Base-by-base conservation (phyloP, 1,140 invertebrate genomes). In the Calliopsis andreniformis region DNA sequence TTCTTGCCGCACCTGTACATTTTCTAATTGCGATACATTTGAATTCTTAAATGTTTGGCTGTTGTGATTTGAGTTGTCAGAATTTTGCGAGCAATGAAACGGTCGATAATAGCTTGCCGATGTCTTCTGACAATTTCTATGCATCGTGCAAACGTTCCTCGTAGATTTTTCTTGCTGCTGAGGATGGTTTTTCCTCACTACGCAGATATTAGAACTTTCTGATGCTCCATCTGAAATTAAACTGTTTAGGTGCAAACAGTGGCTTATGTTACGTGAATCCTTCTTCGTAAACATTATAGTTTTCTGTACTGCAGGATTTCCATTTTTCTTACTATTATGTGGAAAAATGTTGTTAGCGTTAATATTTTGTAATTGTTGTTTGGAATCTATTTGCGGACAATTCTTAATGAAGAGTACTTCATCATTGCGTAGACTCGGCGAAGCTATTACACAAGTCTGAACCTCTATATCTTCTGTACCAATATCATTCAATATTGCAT, bases 241-340 rank as follows among this genome's bases (percentile, higher is more conserved):
- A 25, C 4, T 35, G 2, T 75, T 67, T 5, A 67, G 0, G 3
- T 45, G 18, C 30, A 47, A n/a, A 39, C 30, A 67, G 1, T 47
- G 39, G 14, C 25, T 35, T 32, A 42, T 18, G 3, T 67, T 67
- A 0, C n/a, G 18, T 0, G 71, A 39, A 1, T 67, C 71, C 30
- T 75, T 75, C 30, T 47, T 67, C 6, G 71, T 75, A 18, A 75
- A 75, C 62, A 75, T 67, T 8, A 75, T 30, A 1, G 71, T 75
- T 3, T 67, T 75, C 12, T 73, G 71, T 14, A 56, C 12, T 7
- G 47, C 2, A 8, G 49, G 25, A 14, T 62, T 7, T 0, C 5
- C 4, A 10, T 28, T 28, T 18, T 32, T 56, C 30, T 28, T 71
- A 3, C 5, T 23, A 0, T 12, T 56, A 18, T 20, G 32, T 16